Evolutionary conservation across 2,797 vertebrate genomes (phyloP).

Genomic region (Vultur gryphus): DNA sequence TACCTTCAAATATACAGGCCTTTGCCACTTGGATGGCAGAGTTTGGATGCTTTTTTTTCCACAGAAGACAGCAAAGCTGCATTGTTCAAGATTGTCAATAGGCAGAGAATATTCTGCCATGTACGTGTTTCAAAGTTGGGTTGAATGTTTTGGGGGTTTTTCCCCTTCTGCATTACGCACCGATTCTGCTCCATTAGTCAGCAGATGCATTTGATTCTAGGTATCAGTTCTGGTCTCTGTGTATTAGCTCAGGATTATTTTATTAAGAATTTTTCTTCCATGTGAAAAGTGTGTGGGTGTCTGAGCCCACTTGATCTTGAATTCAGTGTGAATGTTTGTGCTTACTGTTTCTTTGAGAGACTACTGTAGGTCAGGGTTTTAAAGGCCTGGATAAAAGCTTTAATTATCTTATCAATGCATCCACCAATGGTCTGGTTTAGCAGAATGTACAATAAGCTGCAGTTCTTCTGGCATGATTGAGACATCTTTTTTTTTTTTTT

Average conservation of each 20-base stretch:
- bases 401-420: neutral
- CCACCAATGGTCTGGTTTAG: neutral
- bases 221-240: neutral
- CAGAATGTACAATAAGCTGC: neutral
- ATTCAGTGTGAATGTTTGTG: neutral
- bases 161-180: rapidly evolving
- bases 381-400: neutral
- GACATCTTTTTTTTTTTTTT: neutral
- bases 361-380: neutral
- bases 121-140: rapidly evolving
- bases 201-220: neutral
- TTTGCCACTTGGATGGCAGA: neutral
- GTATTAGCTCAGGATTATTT: neutral
- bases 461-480: neutral
- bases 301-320: neutral
- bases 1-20: neutral
- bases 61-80: neutral
- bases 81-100: neutral
- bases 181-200: neutral
- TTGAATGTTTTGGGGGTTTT: neutral
- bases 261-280: neutral
- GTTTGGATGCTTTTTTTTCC: neutral
- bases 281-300: neutral
- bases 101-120: neutral
- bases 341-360: neutral